These are phyloP conservation scores for Asobara japonica DNA, from an alignment of 1,140 invertebrate species.

Conservation along the genomic window DNA sequence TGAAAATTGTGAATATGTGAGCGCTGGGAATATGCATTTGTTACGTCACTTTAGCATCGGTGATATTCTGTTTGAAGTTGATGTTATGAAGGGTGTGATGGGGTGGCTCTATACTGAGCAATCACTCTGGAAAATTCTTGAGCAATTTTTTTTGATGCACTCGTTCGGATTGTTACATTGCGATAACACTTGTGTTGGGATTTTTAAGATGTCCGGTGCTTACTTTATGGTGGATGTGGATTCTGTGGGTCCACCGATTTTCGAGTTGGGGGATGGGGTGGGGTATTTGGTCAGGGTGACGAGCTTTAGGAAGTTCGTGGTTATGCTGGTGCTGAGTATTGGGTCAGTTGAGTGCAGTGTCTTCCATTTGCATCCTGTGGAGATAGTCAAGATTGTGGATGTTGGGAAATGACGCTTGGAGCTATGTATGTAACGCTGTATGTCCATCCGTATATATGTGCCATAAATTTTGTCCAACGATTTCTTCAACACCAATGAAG, in stretches of 20 bases:
- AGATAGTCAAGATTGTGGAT: conserved; percentile 46
- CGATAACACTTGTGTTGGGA: conserved; percentile 46
- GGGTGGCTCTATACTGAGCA: conserved; percentile 45
- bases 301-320: conserved; percentile 45
- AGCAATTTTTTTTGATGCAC: conserved; percentile 46
- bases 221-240: conserved; percentile 55
- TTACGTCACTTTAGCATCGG: conserved; percentile 47
- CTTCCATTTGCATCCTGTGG: conserved; percentile 50
- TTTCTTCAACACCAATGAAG: too few relatives aligned
- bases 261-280: conserved; percentile 43
- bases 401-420: conserved; percentile 1
- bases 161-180: conserved; percentile 50
- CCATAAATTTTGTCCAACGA: too few relatives aligned
- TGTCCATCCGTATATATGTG: not conserved
- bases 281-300: conserved; percentile 50
- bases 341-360: conserved; percentile 49
- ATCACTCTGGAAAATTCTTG: conserved; percentile 44
- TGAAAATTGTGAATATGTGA: conserved; percentile 9
- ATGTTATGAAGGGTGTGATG: conserved; percentile 38
- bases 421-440: too few relatives aligned
- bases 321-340: conserved; percentile 45
- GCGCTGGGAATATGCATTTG: conserved; percentile 36
- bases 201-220: conserved; percentile 52
- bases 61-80: conserved; percentile 47
- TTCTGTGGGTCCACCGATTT: conserved; percentile 51